A percentile compares a stretch with the other conserved stretches of the same genome.
phyloP scores from a whole-genome alignment of 2,888 invertebrate genomes.

The Eilema caniola region DNA sequence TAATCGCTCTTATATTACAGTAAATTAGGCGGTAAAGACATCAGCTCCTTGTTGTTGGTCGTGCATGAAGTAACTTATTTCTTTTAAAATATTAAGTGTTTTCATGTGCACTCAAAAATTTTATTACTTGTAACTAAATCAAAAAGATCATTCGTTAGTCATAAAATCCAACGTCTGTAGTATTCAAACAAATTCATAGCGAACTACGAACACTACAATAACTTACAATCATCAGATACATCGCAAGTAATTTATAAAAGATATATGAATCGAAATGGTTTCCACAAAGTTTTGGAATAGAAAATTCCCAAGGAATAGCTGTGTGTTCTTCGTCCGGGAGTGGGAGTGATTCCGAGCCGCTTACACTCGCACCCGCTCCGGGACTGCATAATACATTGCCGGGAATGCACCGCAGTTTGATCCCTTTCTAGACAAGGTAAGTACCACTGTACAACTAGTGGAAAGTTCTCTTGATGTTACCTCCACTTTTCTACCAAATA shows the following conservation, averaged over 20 bases:
- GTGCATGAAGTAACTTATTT: too few relatives aligned
- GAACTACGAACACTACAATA: constrained; percentile 60
- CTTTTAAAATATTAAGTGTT: background rate
- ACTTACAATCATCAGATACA: constrained; percentile 68
- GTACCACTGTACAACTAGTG: constrained; percentile 75
- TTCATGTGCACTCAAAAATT: background rate
- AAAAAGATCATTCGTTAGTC: background rate
- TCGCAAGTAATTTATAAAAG: constrained; percentile 72
- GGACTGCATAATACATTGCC: constrained; percentile 86
- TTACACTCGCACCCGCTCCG: constrained; percentile 74
- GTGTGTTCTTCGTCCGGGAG: constrained; percentile 68
- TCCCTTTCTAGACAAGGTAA: constrained; percentile 85
- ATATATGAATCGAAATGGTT: constrained; percentile 70
- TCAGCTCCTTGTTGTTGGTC: background rate
- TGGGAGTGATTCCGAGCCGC: constrained; percentile 80
- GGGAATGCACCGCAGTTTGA: constrained; percentile 85
- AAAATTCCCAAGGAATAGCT: constrained; percentile 74
- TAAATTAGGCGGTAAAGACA: background rate
- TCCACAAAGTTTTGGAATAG: constrained; percentile 74
- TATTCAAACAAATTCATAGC: constrained; percentile 35
- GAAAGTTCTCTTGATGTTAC: constrained; percentile 82
- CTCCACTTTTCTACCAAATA: constrained; percentile 78
- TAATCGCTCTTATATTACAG: background rate
- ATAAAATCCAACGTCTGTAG: constrained; percentile 17
- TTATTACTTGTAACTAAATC: background rate